phyloP scores from a whole-genome alignment of 2,888 invertebrate species.

The Ophioninae sp. region DNA sequence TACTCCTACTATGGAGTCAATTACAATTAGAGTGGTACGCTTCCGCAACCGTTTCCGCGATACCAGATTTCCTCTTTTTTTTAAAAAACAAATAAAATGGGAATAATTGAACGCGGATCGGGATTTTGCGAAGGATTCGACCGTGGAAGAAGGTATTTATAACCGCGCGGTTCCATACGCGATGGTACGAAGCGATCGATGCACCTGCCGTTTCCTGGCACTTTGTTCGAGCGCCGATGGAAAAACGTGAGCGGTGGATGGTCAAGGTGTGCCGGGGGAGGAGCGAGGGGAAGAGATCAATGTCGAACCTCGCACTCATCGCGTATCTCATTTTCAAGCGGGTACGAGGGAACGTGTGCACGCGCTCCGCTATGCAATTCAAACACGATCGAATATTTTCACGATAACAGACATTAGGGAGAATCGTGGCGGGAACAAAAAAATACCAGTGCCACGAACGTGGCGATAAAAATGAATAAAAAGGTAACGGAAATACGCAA shows the following conservation, averaged over 20 bases:
- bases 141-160: constrained; percentile 42
- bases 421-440: constrained; percentile 16
- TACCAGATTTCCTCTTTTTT: constrained; percentile 24
- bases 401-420: constrained; percentile 58
- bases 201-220: constrained; percentile 58
- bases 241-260: constrained; percentile 23
- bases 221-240: constrained; percentile 50
- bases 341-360: constrained; percentile 28
- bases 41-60: constrained; percentile 30
- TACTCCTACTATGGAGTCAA: constrained; percentile 45
- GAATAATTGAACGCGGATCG: not conserved
- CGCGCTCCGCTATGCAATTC: constrained; percentile 50
- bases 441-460: constrained; percentile 26
- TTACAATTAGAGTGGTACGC: constrained; percentile 42
- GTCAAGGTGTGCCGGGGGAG: not conserved
- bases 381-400: constrained; percentile 54
- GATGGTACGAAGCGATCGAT: constrained; percentile 44
- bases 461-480: constrained; percentile 27
- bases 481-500: constrained; percentile 30
- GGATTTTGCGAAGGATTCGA: constrained; percentile 27
- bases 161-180: constrained; percentile 39
- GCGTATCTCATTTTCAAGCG: constrained; percentile 43
- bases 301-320: constrained; percentile 28
- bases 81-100: not conserved
- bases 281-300: constrained; percentile 34